phyloP scores from a whole-genome alignment of 2,113 vertebrate species.

The Sinocyclocheilus grahami region DNA sequence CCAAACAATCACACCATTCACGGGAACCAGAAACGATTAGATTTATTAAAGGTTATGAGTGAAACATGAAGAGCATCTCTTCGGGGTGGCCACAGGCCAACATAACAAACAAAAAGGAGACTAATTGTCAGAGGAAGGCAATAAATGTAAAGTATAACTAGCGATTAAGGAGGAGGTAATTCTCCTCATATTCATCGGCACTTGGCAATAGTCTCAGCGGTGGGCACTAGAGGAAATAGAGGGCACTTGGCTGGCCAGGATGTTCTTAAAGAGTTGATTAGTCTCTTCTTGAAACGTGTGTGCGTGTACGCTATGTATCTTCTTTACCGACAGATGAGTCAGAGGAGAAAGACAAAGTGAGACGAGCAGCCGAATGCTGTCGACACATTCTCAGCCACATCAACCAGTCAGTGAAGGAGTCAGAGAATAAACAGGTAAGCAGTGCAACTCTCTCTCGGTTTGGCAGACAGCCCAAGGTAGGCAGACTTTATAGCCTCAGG shows the following conservation, averaged over 20 bases:
- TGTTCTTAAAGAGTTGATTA: slow-evolving; percentile 8
- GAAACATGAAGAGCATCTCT: no score
- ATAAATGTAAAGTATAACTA: slow-evolving; percentile 65
- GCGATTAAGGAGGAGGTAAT: slow-evolving; percentile 62
- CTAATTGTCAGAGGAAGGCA: slow-evolving; percentile 39
- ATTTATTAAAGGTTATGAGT: no score
- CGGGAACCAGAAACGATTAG: no score
- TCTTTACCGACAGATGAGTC: slow-evolving; percentile 76
- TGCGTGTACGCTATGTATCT: background rate
- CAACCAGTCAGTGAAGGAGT: slow-evolving; percentile 94
- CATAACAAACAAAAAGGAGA: no score
- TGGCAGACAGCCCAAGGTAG: background rate
- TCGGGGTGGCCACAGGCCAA: no score
- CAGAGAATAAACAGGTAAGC: slow-evolving; percentile 93
- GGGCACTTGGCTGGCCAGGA: slow-evolving; percentile 53
- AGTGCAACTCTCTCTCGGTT: no score
- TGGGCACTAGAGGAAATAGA: slow-evolving; percentile 58
- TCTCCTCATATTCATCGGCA: slow-evolving; percentile 61
- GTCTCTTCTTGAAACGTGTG: background rate
- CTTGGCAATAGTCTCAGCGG: slow-evolving; percentile 49
- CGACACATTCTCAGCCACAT: slow-evolving; percentile 93
- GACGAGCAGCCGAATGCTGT: slow-evolving; percentile 89
- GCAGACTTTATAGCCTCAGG: slow-evolving; percentile 15
- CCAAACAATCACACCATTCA: no score
- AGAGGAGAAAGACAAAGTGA: slow-evolving; percentile 88